Evolutionary conservation across 2,797 vertebrate genomes (phyloP).

Genomic region (Cottoperca gobio): DNA sequence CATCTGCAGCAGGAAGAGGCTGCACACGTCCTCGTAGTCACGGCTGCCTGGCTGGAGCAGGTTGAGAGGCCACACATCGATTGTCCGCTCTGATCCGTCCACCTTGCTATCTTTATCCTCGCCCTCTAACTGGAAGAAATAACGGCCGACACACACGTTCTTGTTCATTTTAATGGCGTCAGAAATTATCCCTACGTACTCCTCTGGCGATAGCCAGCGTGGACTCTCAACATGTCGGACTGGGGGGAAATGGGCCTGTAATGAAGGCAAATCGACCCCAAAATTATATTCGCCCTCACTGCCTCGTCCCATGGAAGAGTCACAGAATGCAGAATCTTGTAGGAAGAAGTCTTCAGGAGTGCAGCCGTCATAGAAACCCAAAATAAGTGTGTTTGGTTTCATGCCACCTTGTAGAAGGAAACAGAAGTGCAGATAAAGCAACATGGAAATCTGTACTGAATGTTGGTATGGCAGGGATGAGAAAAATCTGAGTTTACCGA

Average conservation of each 20-base stretch:
- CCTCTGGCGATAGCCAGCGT: conserved; percentile 85
- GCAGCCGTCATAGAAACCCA: conserved; percentile 92
- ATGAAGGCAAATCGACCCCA: conserved; percentile 86
- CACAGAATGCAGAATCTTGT: conserved; percentile 87
- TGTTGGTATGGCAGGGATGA: not conserved
- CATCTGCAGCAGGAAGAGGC: conserved; percentile 95
- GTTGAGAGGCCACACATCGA: conserved; percentile 94
- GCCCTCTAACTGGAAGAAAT: conserved; percentile 87
- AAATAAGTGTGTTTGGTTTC: conserved; percentile 93
- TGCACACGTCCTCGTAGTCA: conserved; percentile 89
- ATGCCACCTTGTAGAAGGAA: conserved; percentile 86
- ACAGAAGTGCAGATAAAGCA: conserved; percentile 12
- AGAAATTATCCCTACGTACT: conserved; percentile 91
- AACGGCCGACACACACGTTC: conserved; percentile 91
- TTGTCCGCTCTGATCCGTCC: conserved; percentile 80
- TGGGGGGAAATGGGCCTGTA: conserved; percentile 91
- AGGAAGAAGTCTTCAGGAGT: conserved; percentile 92
- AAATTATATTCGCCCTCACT: conserved; percentile 84
- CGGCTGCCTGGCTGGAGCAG: conserved; percentile 85
- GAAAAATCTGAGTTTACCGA: conserved; percentile 82
- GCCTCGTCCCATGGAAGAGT: conserved; percentile 50
- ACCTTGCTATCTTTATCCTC: conserved; percentile 77
- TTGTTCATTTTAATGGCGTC: conserved; percentile 95
- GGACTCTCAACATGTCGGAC: conserved; percentile 87
- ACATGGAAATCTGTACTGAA: not conserved